Base-by-base conservation (phyloP, 37 sponge, comb jelly and placozoan species). In the Diacarnus erythraeanus region DNA sequence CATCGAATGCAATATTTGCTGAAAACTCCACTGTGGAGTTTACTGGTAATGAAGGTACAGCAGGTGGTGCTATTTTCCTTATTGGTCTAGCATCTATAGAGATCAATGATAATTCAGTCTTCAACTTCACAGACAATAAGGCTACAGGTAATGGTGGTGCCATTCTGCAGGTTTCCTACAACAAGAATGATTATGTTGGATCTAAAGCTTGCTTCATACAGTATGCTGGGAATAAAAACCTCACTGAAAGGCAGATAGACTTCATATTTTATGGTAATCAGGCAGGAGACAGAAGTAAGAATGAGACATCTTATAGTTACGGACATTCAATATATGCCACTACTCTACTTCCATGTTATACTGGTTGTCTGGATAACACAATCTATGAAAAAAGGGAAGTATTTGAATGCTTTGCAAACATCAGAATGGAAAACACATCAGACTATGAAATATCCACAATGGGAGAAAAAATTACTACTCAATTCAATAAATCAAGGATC, bases 81-180 rank as follows among this genome's bases (percentile, higher is more conserved):
- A 5, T 30, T 15, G 64, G 90, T 40, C 44, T 40, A 35, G 37
- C 85, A 34, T 75, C 76, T 22, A 76, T 89, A 27, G 30, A 66
- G 20, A 43, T 58, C 25, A 39, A 56, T 26, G 22, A 59, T 4
- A 8, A 75, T 42, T 31, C 77, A 5, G 2, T 23, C 1, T 36
- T 84, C 2, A 21, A 9, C 1, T 89, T 89, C 54, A 34, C 47
- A 1, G 63, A 76, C 56, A 89, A 89, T 56, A 60, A 12, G 0
- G 90, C 90, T 21, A 9, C 35, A 66, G 44, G 42, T 23, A 12
- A 43, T 21, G 90, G 90, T 43, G 90, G 90, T n/a, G 90, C 85
- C 15, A 84, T 89, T 29, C 80, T 37, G 21, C 35, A 12, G 10
- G 37, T 33, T 2, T 9, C 70, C 5, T 36, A 10, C 33, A 33